Conservation (phyloP, 2,113 vertebrate genomes). For the Hemicordylus capensis region DNA sequence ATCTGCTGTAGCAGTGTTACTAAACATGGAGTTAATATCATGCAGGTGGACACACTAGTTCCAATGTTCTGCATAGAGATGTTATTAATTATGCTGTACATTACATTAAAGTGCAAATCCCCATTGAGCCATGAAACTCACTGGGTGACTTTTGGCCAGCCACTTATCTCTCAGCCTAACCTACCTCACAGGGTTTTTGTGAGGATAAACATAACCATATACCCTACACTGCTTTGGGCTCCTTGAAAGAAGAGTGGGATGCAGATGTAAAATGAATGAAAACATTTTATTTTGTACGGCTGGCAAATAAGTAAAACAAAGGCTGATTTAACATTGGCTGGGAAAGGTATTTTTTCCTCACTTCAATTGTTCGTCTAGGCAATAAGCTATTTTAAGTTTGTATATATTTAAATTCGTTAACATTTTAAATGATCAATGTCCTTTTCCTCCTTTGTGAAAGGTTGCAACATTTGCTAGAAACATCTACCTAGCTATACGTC, state of each 20-base stretch:
- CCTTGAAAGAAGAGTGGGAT: too few species aligned
- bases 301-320: constrained; percentile 1
- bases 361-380: neutral
- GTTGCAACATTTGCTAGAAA: neutral
- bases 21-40: neutral
- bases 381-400: neutral
- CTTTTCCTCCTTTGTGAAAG: neutral
- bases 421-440: constrained; percentile 11
- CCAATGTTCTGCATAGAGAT: neutral
- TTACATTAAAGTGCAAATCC: too few species aligned
- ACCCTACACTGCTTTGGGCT: too few species aligned
- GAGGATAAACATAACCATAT: too few species aligned
- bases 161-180: too few species aligned
- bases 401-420: constrained; percentile 24
- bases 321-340: neutral
- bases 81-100: neutral
- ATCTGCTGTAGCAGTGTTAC: neutral
- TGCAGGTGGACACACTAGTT: neutral
- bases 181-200: too few species aligned
- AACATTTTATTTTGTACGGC: neutral
- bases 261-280: too few species aligned
- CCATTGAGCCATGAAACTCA: too few species aligned
- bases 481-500: neutral
- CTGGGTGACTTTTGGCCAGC: too few species aligned
- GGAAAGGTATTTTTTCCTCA: neutral